Base-by-base conservation (phyloP, 2,888 invertebrate genomes). In the Tetropium fuscum region DNA sequence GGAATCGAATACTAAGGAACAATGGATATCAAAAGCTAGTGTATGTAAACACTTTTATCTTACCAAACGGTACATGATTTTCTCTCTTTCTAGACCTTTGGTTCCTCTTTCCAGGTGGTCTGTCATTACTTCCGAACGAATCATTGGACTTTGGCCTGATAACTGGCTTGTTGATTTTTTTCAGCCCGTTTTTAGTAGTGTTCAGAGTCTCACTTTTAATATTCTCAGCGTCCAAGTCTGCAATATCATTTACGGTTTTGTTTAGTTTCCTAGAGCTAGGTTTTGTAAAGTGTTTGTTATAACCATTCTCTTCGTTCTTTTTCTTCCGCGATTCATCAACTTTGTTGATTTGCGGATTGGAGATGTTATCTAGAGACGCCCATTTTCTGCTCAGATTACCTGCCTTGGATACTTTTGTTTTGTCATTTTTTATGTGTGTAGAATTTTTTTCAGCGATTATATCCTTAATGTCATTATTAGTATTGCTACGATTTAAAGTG, bases 281-380 rank as follows among this genome's bases (percentile, higher is more conserved):
- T 45, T 64, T 68, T 32, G 18, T 80, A 70, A 70, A 48, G 43
- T 84, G 86, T 70, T 84, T 87, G 64, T 85, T 85, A 25, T 83
- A 82, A 62, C 84, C 84, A n/a, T 66, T 54, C 43, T 78, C 78
- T 32, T 77, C 75, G 53, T 60, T 65, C 66, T 76, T 79, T 61
- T 76, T 80, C 51, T 72, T 75, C 49, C 74, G 83, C 68, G 65
- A 71, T 70, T 76, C 79, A 47, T 82, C 83, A 58, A 76, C 71
- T 70, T 83, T 84, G 63, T 81, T 81, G 54, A 77, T 79, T 13
- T 80, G 71, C 3, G 81, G 73, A 58, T 84, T 83, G n/a, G 75
- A 77, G 78, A 72, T 84, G 76, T 77, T 84, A 70, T 87, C 87
- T 16, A 88, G 77, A 8, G 87, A 87, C 18, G 87, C 86, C 88